Evolutionary conservation across 92 coral and sea anemone species (phyloP).

Genomic region (Pocillopora meandrina): DNA sequence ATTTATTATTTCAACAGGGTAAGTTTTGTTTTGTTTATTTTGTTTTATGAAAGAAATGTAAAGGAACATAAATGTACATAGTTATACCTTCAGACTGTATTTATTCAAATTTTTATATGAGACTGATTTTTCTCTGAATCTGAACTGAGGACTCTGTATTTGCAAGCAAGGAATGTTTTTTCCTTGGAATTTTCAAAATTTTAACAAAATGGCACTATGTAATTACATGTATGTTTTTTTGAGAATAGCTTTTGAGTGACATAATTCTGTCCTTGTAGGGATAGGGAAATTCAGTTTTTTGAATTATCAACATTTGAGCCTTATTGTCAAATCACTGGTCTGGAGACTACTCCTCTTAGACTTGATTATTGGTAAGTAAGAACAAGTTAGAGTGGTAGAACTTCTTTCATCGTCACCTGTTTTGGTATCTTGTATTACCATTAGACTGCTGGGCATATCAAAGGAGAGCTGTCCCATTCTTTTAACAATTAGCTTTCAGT

Average conservation of each 20-base stretch:
- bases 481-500: neutral
- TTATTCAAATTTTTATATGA: too few relatives aligned
- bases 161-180: too few relatives aligned
- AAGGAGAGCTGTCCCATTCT: neutral
- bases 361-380: constrained; percentile 89
- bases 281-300: constrained; percentile 98
- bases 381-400: neutral
- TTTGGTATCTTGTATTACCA: neutral
- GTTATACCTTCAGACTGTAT: too few relatives aligned
- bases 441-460: neutral
- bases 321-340: constrained; percentile 97
- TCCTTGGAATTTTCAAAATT: too few relatives aligned
- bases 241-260: neutral
- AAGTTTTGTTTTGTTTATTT: neutral
- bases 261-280: constrained; percentile 53
- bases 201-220: too few relatives aligned
- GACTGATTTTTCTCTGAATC: too few relatives aligned
- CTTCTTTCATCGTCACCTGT: neutral
- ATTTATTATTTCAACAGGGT: constrained; percentile 98
- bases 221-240: neutral
- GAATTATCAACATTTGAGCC: constrained; percentile 98
- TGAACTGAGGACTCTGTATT: too few relatives aligned
- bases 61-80: too few relatives aligned
- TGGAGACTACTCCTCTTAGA: constrained; percentile 97
- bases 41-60: too few relatives aligned